Conservation (phyloP, 1,140 invertebrate species). For the Drosophila biarmipes region DNA sequence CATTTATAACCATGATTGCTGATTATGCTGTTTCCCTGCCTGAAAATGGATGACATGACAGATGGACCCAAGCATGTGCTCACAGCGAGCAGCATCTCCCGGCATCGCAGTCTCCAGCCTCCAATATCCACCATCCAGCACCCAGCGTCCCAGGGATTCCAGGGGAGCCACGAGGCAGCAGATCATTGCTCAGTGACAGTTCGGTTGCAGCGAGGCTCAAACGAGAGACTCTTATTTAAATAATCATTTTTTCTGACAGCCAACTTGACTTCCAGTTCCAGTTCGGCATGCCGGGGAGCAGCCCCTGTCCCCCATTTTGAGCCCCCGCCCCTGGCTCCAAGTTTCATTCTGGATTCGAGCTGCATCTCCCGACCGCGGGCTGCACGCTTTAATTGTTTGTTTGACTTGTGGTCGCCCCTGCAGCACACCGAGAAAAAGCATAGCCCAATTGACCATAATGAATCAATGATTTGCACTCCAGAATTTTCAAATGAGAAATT, state of each 20-base stretch:
- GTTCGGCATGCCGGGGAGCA: slow-evolving; percentile 69
- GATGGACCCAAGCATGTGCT: slow-evolving; percentile 77
- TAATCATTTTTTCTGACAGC: slow-evolving; percentile 84
- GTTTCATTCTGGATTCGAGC: slow-evolving; percentile 60
- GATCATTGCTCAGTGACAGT: slow-evolving; percentile 71
- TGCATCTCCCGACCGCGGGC: slow-evolving; percentile 44
- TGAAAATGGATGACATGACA: slow-evolving; percentile 84
- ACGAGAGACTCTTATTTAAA: slow-evolving; percentile 82
- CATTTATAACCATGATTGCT: slow-evolving; percentile 84
- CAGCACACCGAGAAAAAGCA: slow-evolving; percentile 17
- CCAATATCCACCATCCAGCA: slow-evolving; percentile 18
- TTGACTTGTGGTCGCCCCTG: slow-evolving; percentile 67
- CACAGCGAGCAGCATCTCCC: slow-evolving; percentile 43
- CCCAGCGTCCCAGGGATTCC: slow-evolving; percentile 23
- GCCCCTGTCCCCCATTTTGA: slow-evolving; percentile 11
- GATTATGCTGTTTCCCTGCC: slow-evolving; percentile 82
- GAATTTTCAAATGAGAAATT: neutral
- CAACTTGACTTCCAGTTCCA: slow-evolving; percentile 84
- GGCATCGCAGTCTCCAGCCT: neutral
- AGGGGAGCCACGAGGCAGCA: slow-evolving; percentile 45
- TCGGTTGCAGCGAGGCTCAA: slow-evolving; percentile 73
- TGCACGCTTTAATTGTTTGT: slow-evolving; percentile 80
- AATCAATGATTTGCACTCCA: neutral
- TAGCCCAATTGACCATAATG: neutral
- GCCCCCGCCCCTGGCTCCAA: slow-evolving; percentile 19